Evolutionary conservation across 2,797 vertebrate genomes (phyloP).

Genomic region (Cossypha dichroa): DNA sequence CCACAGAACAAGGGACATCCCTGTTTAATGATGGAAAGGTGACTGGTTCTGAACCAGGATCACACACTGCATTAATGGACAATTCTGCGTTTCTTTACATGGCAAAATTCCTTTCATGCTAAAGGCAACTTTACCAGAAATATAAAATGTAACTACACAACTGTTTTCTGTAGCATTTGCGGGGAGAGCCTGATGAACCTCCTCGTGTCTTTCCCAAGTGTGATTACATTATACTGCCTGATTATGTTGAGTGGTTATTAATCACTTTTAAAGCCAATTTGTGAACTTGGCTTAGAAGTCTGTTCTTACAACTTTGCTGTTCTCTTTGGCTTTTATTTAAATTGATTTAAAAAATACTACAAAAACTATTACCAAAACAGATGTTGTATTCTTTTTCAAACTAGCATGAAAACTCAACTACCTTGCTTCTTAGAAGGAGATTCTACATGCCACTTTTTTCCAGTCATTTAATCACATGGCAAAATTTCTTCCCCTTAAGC

Average conservation of each 20-base stretch:
- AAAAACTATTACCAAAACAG: background rate
- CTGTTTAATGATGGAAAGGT: background rate
- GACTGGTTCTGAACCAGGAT: background rate
- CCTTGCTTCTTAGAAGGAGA: background rate
- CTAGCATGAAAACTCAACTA: background rate
- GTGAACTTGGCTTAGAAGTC: slow-evolving; percentile 1
- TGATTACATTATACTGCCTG: slow-evolving; percentile 28
- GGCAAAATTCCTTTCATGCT: background rate
- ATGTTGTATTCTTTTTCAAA: background rate
- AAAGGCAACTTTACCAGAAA: background rate
- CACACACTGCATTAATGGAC: background rate
- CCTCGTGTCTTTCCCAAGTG: background rate
- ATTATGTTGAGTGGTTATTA: slow-evolving; percentile 18
- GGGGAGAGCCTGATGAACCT: background rate
- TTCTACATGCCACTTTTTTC: background rate
- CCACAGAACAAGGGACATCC: background rate
- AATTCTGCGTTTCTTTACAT: background rate
- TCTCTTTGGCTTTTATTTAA: background rate
- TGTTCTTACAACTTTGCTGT: background rate
- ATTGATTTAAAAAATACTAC: background rate
- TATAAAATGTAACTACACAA: background rate
- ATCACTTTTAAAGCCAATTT: slow-evolving; percentile 47
- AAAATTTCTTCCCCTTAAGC: slow-evolving; percentile 18
- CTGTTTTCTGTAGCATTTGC: background rate
- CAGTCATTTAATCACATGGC: background rate